A percentile compares a stretch with the other conserved stretches of the same genome.
Conservation (phyloP, 2,113 vertebrate species). For the Dromaius novaehollandiae region DNA sequence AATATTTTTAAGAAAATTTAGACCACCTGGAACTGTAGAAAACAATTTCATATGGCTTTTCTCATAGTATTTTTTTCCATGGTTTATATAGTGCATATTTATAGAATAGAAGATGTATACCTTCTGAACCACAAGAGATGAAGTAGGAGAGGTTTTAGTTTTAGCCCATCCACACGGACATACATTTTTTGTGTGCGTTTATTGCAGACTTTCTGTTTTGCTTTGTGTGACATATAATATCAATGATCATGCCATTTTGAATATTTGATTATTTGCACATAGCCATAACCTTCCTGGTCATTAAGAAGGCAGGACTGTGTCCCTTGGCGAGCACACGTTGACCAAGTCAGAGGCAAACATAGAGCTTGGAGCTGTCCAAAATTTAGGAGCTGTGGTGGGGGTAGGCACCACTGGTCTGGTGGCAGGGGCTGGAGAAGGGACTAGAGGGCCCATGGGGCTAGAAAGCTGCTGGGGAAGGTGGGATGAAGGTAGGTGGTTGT, state of each 20-base stretch:
- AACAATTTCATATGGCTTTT: not conserved
- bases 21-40: not conserved
- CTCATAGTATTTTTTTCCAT: not conserved
- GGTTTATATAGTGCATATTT: not conserved
- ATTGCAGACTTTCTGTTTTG: not conserved
- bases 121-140: not conserved
- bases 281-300: not conserved
- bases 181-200: not conserved
- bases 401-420: not conserved
- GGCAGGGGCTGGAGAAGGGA: not conserved
- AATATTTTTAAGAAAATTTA: not conserved
- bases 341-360: not conserved
- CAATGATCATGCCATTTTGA: not conserved
- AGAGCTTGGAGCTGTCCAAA: not conserved
- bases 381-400: not conserved
- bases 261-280: not conserved
- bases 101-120: not conserved
- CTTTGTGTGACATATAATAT: not conserved
- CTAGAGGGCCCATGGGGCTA: accelerated
- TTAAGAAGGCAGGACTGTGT: not conserved
- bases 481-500: not conserved
- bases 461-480: not conserved
- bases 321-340: not conserved
- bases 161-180: not conserved
- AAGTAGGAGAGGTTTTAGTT: not conserved